phyloP scores from a whole-genome alignment of 2,888 invertebrate species.

The Phanerotoma sp. region DNA sequence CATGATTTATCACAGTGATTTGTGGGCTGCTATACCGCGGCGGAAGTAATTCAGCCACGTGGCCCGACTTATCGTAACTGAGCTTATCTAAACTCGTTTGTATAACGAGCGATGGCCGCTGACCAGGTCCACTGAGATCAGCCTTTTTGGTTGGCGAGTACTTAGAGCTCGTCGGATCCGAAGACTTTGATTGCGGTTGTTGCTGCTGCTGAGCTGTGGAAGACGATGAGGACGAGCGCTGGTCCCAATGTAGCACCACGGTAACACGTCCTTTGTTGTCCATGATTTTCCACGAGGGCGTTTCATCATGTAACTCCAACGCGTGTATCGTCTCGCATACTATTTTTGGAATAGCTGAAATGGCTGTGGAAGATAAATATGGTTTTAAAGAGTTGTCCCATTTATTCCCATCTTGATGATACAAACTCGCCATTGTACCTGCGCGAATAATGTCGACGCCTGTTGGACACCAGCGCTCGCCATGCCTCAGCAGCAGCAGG shows the following conservation, averaged over 20 bases:
- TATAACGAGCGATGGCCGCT: slow-evolving; percentile 72
- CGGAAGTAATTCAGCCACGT: slow-evolving; percentile 59
- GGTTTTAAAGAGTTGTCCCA: neutral
- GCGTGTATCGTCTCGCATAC: slow-evolving; percentile 97
- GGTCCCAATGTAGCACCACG: slow-evolving; percentile 96
- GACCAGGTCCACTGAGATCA: slow-evolving; percentile 58
- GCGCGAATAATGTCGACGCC: slow-evolving; percentile 94
- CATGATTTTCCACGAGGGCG: slow-evolving; percentile 98
- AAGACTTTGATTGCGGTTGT: slow-evolving; percentile 34
- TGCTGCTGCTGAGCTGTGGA: slow-evolving; percentile 39
- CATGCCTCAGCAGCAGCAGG: slow-evolving; percentile 82
- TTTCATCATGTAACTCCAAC: slow-evolving; percentile 92
- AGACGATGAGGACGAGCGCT: slow-evolving; percentile 63
- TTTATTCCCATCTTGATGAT: neutral
- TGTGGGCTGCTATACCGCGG: slow-evolving; percentile 71
- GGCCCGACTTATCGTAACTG: slow-evolving; percentile 50
- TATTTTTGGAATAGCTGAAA: slow-evolving; percentile 94
- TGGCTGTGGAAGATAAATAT: slow-evolving; percentile 64
- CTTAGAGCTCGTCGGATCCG: slow-evolving; percentile 41
- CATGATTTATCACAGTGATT: slow-evolving; percentile 93
- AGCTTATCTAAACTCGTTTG: slow-evolving; percentile 74
- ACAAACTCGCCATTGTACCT: slow-evolving; percentile 61
- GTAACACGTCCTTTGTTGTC: slow-evolving; percentile 97
- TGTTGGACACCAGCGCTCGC: slow-evolving; percentile 91
- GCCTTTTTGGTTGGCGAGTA: slow-evolving; percentile 64